Conservation (phyloP, 2,113 vertebrate genomes). For the Noctilio leporinus region DNA sequence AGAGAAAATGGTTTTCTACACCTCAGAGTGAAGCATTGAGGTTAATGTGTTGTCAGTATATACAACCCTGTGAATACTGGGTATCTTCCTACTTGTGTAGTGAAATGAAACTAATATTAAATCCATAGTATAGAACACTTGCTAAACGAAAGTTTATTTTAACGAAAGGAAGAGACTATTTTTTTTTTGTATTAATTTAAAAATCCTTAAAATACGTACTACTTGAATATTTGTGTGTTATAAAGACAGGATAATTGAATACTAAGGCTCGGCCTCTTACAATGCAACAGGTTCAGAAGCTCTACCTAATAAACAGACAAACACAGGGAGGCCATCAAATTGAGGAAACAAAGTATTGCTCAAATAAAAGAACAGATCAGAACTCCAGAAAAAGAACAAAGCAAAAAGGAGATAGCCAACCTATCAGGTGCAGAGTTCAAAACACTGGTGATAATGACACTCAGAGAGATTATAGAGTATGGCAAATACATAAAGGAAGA, state of each 20-base stretch:
- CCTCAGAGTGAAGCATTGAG: neutral
- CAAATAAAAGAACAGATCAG: too few relatives aligned
- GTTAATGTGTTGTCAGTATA: neutral
- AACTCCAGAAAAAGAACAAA: too few relatives aligned
- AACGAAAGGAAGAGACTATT: neutral
- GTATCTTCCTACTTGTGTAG: neutral
- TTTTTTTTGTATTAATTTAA: neutral
- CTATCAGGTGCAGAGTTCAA: too few relatives aligned
- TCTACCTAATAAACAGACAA: too few relatives aligned
- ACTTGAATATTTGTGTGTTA: neutral
- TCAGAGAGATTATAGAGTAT: too few relatives aligned
- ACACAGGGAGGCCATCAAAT: too few relatives aligned
- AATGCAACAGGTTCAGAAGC: too few relatives aligned
- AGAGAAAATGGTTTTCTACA: neutral
- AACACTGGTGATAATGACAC: too few relatives aligned
- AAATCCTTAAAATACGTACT: neutral
- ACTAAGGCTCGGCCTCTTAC: too few relatives aligned
- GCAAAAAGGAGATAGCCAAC: too few relatives aligned
- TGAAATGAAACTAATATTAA: conserved; percentile 12
- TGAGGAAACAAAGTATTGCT: too few relatives aligned
- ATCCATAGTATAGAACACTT: neutral
- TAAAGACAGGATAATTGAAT: neutral
- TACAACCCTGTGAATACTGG: neutral
- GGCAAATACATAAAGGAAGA: too few relatives aligned
- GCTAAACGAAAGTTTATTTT: neutral